These are phyloP conservation scores for Hecatera dysodea DNA, from an alignment of 2,888 invertebrate genomes.

Conservation along the genomic window DNA sequence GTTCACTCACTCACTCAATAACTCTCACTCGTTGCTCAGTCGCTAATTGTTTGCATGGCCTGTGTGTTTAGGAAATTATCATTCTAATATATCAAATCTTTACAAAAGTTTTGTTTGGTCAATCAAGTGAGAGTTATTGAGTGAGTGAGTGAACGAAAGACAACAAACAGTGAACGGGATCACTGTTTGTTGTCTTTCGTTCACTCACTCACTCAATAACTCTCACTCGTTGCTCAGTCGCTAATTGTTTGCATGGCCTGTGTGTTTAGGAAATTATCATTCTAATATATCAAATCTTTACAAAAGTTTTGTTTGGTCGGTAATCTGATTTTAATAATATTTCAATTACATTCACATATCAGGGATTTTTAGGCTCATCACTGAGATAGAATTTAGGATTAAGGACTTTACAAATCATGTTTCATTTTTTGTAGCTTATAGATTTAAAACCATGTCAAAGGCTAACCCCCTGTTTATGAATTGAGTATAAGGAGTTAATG, in stretches of 20 bases:
- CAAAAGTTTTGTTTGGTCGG: not conserved
- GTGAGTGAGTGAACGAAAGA: too few relatives aligned
- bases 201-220: slow-evolving; percentile 31
- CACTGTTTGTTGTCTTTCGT: slow-evolving; percentile 30
- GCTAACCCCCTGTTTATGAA: not conserved
- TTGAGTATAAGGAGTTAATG: not conserved
- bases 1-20: too few relatives aligned
- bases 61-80: too few relatives aligned
- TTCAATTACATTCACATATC: slow-evolving; percentile 43
- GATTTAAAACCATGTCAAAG: not conserved
- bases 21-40: too few relatives aligned
- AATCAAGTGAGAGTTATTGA: too few relatives aligned
- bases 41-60: too few relatives aligned
- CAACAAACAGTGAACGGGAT: too few relatives aligned
- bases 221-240: slow-evolving; percentile 21
- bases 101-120: too few relatives aligned
- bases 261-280: slow-evolving; percentile 44
- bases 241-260: slow-evolving; percentile 49
- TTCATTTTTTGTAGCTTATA: not conserved
- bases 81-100: too few relatives aligned
- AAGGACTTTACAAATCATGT: not conserved
- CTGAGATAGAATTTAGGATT: not conserved
- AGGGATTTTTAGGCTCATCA: slow-evolving; percentile 19
- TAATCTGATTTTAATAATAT: slow-evolving; percentile 39
- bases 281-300: slow-evolving; percentile 37